phyloP scores from a whole-genome alignment of 1,140 invertebrate genomes.

The Charaxes varanes region DNA sequence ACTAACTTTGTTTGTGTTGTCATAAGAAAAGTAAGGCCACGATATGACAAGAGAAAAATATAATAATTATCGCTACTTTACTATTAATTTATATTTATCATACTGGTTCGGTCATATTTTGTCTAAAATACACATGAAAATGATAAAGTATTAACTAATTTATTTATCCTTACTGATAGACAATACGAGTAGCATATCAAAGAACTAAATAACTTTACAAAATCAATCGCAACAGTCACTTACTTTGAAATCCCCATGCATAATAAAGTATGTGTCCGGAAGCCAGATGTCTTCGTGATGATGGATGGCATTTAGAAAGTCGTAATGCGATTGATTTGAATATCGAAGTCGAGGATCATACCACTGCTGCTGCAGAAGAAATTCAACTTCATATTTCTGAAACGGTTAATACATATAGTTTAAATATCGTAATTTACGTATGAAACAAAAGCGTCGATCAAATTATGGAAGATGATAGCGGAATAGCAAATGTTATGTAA shows the following conservation, averaged over 20 bases:
- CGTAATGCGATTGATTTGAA: slow-evolving; percentile 88
- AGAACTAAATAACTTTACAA: no score
- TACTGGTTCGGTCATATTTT: no score
- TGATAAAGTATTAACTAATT: no score
- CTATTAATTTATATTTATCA: slow-evolving; percentile 10
- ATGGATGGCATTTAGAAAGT: slow-evolving; percentile 92
- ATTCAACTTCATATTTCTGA: slow-evolving; percentile 96
- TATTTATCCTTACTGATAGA: no score
- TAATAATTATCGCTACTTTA: background rate
- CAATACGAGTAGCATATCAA: no score
- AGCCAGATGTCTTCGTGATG: slow-evolving; percentile 93
- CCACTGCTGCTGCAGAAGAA: slow-evolving; percentile 93
- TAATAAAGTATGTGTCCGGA: slow-evolving; percentile 95
- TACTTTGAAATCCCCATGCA: slow-evolving; percentile 93
- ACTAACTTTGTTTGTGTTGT: no score
- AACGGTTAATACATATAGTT: slow-evolving; percentile 9
- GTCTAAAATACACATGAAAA: no score
- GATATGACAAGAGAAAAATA: slow-evolving; percentile 7
- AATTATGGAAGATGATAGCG: background rate
- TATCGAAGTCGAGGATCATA: slow-evolving; percentile 89
- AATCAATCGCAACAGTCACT: slow-evolving; percentile 23
- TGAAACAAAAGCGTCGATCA: background rate
- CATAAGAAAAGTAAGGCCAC: no score
- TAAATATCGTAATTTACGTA: background rate
- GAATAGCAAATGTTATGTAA: slow-evolving; percentile 4